Evolutionary conservation across 2,113 vertebrate genomes (phyloP).

Genomic region (Festucalex cinctus): DNA sequence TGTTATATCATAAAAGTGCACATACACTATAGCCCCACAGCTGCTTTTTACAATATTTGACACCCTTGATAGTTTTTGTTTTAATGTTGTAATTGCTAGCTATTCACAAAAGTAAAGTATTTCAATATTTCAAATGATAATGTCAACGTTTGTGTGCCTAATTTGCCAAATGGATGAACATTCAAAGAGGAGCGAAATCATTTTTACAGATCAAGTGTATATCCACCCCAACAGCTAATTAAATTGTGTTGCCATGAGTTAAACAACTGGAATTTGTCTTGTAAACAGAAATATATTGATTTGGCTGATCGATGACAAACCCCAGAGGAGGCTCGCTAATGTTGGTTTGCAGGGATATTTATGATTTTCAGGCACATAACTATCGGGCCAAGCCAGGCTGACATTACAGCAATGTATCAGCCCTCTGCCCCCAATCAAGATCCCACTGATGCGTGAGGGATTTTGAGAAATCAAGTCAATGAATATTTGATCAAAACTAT

Average conservation of each 20-base stretch:
- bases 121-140: neutral
- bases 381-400: neutral
- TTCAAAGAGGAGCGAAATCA: neutral
- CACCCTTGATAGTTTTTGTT: too few species aligned
- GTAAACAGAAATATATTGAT: slow-evolving; percentile 37
- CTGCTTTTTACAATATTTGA: too few species aligned
- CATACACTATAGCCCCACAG: too few species aligned
- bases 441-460: too few species aligned
- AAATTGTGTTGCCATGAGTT: slow-evolving; percentile 8
- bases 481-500: too few species aligned
- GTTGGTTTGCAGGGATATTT: slow-evolving; percentile 18
- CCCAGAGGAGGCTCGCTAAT: slow-evolving; percentile 26
- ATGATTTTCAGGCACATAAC: slow-evolving; percentile 17
- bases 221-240: neutral
- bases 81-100: too few species aligned
- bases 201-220: neutral
- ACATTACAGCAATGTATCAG: neutral
- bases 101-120: too few species aligned
- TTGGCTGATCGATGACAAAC: slow-evolving; percentile 38
- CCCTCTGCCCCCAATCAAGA: too few species aligned
- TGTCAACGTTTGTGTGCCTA: neutral
- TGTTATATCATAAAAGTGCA: too few species aligned
- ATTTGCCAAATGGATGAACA: neutral
- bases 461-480: too few species aligned
- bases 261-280: slow-evolving; percentile 23